A percentile compares a stretch with the other conserved stretches of the same genome.
phyloP scores from a whole-genome alignment of 1,140 invertebrate genomes.

The Brachionus rubens region DNA sequence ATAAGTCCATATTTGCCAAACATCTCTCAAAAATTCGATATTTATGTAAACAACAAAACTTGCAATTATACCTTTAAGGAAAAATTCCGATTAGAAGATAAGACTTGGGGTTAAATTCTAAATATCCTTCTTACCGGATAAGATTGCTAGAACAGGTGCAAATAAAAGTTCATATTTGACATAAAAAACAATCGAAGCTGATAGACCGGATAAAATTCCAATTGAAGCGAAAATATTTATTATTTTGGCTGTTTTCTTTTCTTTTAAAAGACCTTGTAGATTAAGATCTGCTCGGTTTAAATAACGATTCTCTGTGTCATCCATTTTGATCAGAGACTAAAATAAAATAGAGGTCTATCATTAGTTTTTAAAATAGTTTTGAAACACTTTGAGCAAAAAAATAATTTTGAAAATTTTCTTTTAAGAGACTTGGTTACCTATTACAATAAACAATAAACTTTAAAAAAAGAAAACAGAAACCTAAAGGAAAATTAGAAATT shows the following conservation, averaged over 20 bases:
- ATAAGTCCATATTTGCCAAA: conserved; percentile 46
- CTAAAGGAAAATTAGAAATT: no score
- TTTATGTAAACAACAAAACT: conserved; percentile 18
- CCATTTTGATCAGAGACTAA: conserved; percentile 12
- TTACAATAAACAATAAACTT: no score
- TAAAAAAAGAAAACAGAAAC: no score
- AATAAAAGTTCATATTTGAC: conserved; percentile 16
- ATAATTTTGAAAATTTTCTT: no score
- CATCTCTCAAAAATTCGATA: conserved; percentile 36
- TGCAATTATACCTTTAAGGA: background rate
- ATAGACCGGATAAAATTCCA: conserved; percentile 1
- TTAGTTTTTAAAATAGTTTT: no score
- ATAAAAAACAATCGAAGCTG: conserved; percentile 28
- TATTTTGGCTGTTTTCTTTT: conserved; percentile 30
- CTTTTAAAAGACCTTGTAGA: conserved; percentile 14
- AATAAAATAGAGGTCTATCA: no score
- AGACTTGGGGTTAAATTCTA: background rate
- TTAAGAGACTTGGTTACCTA: no score
- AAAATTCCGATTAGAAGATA: background rate
- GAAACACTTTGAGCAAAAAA: no score
- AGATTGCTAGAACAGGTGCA: conserved; percentile 1
- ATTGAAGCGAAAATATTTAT: background rate
- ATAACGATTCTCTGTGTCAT: conserved; percentile 7
- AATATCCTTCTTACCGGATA: conserved; percentile 7
- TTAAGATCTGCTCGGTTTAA: conserved; percentile 37